Percentiles rank a stretch among this genome's conserved stretches.
Conservation (phyloP, 2,797 vertebrate species). For the Sus cebifrons region DNA sequence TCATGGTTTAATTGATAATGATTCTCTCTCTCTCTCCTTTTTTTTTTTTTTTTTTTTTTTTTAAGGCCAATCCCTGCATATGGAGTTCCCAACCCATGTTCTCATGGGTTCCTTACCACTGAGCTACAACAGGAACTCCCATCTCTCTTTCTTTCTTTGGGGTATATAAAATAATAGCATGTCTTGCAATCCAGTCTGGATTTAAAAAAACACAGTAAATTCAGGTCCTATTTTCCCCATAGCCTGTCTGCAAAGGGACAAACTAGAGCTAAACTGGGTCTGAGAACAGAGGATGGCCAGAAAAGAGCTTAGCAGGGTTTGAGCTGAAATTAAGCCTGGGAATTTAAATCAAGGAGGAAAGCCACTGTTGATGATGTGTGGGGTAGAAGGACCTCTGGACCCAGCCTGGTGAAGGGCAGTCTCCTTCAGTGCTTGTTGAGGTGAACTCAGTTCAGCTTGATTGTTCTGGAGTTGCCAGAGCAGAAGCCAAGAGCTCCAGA, state of each 20-base stretch:
- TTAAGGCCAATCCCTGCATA: too few species aligned
- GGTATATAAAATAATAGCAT: background rate
- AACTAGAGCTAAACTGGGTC: slow-evolving; percentile 11
- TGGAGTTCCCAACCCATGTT: too few species aligned
- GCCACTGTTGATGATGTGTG: background rate
- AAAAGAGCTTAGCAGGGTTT: background rate
- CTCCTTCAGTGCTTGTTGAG: background rate
- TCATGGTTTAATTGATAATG: background rate
- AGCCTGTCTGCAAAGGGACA: background rate
- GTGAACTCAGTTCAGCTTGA: background rate
- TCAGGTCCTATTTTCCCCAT: background rate
- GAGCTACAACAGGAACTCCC: too few species aligned
- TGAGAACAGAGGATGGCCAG: background rate
- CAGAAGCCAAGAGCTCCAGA: background rate
- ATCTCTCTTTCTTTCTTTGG: background rate
- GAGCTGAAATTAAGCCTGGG: background rate
- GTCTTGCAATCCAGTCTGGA: background rate
- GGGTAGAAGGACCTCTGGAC: background rate
- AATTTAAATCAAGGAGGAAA: background rate
- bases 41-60: too few species aligned
- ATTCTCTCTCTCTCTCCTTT: too few species aligned
- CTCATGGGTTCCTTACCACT: too few species aligned
- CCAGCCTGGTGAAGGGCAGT: background rate
- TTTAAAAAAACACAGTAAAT: background rate
- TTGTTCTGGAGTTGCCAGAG: background rate